These are phyloP conservation scores for Strongylocentrotus purpuratus DNA, from an alignment of 35 echinoderm and acorn worm species.

Conservation along the genomic window DNA sequence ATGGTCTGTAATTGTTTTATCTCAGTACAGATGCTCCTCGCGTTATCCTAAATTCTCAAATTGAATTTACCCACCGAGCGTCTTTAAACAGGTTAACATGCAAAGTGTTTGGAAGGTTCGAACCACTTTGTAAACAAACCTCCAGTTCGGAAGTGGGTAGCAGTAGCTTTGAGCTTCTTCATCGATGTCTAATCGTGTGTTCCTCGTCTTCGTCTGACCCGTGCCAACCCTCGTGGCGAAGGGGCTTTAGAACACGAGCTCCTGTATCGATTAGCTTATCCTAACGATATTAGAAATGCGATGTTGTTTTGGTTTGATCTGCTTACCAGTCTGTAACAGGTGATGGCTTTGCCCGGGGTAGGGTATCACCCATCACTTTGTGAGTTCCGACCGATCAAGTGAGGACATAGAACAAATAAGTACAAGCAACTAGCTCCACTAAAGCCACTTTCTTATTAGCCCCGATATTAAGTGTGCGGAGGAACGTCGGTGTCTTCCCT, in stretches of 20 bases:
- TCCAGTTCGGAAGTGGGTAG: not conserved
- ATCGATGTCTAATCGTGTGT: not conserved
- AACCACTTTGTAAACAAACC: not conserved
- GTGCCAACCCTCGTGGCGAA: not conserved
- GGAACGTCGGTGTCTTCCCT: not conserved
- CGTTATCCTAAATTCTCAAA: not conserved
- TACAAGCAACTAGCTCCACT: not conserved
- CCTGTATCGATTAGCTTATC: not conserved
- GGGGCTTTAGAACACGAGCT: not conserved
- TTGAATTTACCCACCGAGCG: constrained; percentile 1
- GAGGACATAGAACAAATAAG: not conserved
- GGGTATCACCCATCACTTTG: not conserved
- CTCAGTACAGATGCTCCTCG: not conserved
- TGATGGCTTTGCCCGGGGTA: not conserved
- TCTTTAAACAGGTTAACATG: not conserved
- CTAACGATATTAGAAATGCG: not conserved
- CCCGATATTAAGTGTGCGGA: not conserved
- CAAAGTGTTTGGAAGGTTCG: not conserved
- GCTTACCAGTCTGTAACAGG: not conserved
- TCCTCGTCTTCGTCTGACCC: not conserved
- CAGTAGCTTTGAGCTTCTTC: not conserved
- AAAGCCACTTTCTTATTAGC: not conserved
- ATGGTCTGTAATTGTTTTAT: not conserved
- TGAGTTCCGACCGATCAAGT: constrained; percentile 7
- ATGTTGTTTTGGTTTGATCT: constrained; percentile 18